Percentiles rank a stretch among this genome's conserved stretches.
phyloP scores from a whole-genome alignment of 1,140 invertebrate species.

The Gryon sp. region DNA sequence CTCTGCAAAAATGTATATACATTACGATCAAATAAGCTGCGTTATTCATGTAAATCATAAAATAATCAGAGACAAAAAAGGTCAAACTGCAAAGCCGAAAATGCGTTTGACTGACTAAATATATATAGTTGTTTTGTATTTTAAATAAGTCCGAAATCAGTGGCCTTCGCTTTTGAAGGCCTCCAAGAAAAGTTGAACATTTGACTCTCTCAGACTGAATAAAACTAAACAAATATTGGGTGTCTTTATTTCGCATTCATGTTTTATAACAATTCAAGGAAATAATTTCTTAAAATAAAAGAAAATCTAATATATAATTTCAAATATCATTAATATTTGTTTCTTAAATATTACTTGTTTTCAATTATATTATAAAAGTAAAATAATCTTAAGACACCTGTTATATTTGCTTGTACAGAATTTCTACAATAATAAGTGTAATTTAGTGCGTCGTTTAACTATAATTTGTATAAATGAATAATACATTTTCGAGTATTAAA shows the following conservation, averaged over 20 bases:
- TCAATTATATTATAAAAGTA: not conserved
- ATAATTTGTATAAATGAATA: slow-evolving; percentile 37
- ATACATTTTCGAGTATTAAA: slow-evolving; percentile 11
- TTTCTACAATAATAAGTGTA: slow-evolving; percentile 28
- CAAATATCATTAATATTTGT: too few species aligned
- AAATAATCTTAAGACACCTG: slow-evolving; percentile 1
- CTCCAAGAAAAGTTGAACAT: slow-evolving; percentile 1
- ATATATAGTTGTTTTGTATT: slow-evolving; percentile 39
- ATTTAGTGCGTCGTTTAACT: slow-evolving; percentile 35
- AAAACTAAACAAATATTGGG: slow-evolving; percentile 1
- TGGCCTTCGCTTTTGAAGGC: not conserved
- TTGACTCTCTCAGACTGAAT: slow-evolving; percentile 43
- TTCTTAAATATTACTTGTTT: not conserved
- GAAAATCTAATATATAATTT: too few species aligned
- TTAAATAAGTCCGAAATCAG: slow-evolving; percentile 10
- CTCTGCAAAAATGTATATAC: slow-evolving; percentile 45
- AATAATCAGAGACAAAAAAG: slow-evolving; percentile 7
- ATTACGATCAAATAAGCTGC: slow-evolving; percentile 15
- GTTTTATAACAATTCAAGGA: slow-evolving; percentile 12
- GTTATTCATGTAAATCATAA: slow-evolving; percentile 34
- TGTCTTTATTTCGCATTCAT: not conserved
- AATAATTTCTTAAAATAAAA: too few species aligned
- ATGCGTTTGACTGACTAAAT: slow-evolving; percentile 21
- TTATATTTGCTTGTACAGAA: slow-evolving; percentile 36
- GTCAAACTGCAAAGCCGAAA: slow-evolving; percentile 14